Evolutionary conservation across 1,140 invertebrate genomes (phyloP), one percentile per base, ranked within the genome.

Genomic region (Himalopsyche phryganea): DNA sequence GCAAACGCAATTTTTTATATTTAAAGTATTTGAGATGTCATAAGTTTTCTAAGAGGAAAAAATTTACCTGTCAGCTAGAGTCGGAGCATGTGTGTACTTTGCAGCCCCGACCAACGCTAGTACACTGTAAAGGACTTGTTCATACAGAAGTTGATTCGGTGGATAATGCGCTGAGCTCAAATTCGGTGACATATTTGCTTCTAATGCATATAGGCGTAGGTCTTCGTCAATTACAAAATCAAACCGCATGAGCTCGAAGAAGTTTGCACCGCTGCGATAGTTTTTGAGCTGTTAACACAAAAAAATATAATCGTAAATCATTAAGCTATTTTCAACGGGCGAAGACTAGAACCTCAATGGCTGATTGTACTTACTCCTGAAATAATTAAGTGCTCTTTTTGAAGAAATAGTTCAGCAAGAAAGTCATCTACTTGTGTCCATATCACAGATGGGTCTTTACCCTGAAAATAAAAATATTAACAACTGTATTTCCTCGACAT

Each of bases 141-240:
- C 91, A 65, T 98, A 98, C 0, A 98, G 71, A 7, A 93, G 69
- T 56, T 85, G 83, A 71, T 98, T 98, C 0, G 85, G 87, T 38
- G 87, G 84, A 72, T 90, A 98, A 76, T 98, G 94, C 0, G 87
- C 87, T 0, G 94, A 96, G 0, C 92, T 96, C 17, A 98, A 79
- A 79, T 98, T 98, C 0, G 96, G 96, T 20, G 93, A 96, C 96
- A 98, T 98, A 71, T 98, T 98, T 0, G 92, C 95, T 75, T 98
- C 96, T 85, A 98, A 89, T 1, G 96, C 75, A 67, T 86, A 92
- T 1, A 97, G 88, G 44, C 92, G 90, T 0, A 97, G 68, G 45
- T 96, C 75, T 64, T 94, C 88, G 72, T 98, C 94, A 5, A 98
- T 76, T 0, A 95, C 86, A 71, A 98, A 89, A 74, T 98, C 96